Evolutionary conservation across 2,113 vertebrate species (phyloP), one percentile per base, ranked within the genome.

Genomic region (Ceuthmochares aereus): DNA sequence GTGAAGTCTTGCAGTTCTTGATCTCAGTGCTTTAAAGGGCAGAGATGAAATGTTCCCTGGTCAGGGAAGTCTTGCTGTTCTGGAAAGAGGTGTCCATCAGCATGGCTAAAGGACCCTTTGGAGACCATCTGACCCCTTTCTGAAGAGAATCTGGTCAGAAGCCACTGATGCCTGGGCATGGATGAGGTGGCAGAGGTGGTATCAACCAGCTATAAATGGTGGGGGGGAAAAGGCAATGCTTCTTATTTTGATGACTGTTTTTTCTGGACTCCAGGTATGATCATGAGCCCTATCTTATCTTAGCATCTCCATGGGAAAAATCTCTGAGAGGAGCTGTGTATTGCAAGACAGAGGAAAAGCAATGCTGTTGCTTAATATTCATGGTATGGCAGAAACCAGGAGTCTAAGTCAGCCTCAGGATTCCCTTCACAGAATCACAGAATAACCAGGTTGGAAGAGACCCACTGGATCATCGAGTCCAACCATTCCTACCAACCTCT

Each of bases 171-270:
- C 36, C 34, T 52, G 23, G 26, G 6, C 6, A 4, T 2, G 11
- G 14, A 16, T 5, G 4, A 22, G 26, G 7, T 4, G 2, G 8
- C 6, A 13, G 7, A 3, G 3, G 11, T 9, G 22, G 4, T 13
- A 49, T 45, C 32, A 67, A 2, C 6, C 10, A n/a, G 29, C 17
- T n/a, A 42, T 10, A 54, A 77, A 26, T 21, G 8, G 5, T 8
- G 7, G 4, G 3, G 8, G 7, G 4, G 3, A 16, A 34, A 36
- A 74, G 36, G 6, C 4, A 40, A 9, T 0, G 2, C 8, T 89
- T 21, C 42, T 66, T 67, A 23, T 43, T 89, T 84, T 1, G 0
- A 7, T 6, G 1, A 23, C 13, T 1, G 1, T 15, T 17, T 76
- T 60, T 29, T 70, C 42, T 45, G 40, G 22, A 23, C 13, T 59